Evolutionary conservation across 1,140 invertebrate genomes (phyloP).

Genomic region (Heliconius hermathena): DNA sequence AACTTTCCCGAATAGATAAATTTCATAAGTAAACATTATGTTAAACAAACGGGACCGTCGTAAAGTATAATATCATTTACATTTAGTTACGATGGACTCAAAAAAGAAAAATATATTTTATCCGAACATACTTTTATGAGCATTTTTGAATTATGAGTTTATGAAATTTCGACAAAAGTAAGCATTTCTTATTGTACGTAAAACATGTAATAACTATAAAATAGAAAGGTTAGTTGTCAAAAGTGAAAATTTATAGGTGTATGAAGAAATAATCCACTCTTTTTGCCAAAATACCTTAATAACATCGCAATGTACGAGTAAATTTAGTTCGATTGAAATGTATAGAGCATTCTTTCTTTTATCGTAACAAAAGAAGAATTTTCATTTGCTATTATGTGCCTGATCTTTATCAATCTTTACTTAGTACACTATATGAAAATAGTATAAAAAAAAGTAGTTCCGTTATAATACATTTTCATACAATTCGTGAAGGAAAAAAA

Average conservation of each 20-base stretch:
- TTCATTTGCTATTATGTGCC: not conserved
- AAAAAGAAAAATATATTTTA: not conserved
- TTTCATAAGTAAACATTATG: not conserved
- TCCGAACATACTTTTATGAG: not conserved
- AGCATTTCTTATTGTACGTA: no score
- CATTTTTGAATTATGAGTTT: not conserved
- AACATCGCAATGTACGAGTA: not conserved
- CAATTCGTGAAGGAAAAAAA: not conserved
- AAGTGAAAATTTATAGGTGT: not conserved
- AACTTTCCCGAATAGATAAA: not conserved
- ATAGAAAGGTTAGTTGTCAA: no score
- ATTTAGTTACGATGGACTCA: not conserved
- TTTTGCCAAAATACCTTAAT: not conserved
- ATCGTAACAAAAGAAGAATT: not conserved
- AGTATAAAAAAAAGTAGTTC: not conserved
- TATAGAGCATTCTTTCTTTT: not conserved
- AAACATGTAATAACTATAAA: no score
- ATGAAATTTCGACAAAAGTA: not conserved
- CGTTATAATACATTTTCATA: not conserved
- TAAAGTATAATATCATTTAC: constrained; percentile 2
- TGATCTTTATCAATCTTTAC: not conserved
- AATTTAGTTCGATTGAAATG: constrained; percentile 1
- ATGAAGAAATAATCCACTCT: not conserved
- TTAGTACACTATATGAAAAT: not conserved
- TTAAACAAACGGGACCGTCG: constrained; percentile 2